These are phyloP conservation scores for Calvadosia cruxmelitensis DNA, from an alignment of 30 jellyfish, hydroid and myxozoan genomes.

Conservation along the genomic window DNA sequence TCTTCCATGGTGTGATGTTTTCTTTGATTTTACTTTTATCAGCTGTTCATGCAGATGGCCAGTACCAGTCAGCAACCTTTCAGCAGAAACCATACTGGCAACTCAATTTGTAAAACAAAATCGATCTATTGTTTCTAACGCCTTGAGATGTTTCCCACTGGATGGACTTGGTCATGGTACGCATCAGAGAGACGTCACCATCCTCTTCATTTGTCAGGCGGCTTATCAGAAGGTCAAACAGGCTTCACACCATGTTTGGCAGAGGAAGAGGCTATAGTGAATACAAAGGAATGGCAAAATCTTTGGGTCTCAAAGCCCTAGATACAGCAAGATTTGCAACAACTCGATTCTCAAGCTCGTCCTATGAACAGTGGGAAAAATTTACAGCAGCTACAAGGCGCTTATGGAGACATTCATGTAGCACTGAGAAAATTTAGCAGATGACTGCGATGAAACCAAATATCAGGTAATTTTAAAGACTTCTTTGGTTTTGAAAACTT, in stretches of 20 bases:
- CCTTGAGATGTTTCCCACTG: conserved; percentile 34
- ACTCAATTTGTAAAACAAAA: not conserved
- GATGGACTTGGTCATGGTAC: conserved; percentile 28
- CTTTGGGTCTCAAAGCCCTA: conserved; percentile 22
- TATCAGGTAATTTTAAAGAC: too few species aligned
- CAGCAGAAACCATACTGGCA: conserved; percentile 5
- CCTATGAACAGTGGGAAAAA: conserved; percentile 33
- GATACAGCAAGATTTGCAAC: conserved; percentile 18
- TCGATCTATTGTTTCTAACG: conserved; percentile 7
- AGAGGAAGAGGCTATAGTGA: conserved; percentile 16
- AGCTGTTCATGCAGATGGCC: conserved; percentile 36
- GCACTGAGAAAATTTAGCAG: conserved; percentile 11
- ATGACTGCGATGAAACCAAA: conserved; percentile 8
- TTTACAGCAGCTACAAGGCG: conserved; percentile 6
- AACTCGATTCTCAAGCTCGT: conserved; percentile 18
- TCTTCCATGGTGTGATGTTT: too few species aligned
- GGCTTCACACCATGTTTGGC: conserved; percentile 15
- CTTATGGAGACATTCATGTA: conserved; percentile 3
- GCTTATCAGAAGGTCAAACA: conserved; percentile 9
- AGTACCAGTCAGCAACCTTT: conserved; percentile 21
- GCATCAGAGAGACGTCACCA: not conserved
- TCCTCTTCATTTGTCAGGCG: conserved; percentile 1
- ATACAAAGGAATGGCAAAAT: conserved; percentile 21
- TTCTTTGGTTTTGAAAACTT: too few species aligned
- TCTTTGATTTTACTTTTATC: too few species aligned